Evolutionary conservation across 2,797 vertebrate species (phyloP).

Genomic region (Borostomias antarcticus): DNA sequence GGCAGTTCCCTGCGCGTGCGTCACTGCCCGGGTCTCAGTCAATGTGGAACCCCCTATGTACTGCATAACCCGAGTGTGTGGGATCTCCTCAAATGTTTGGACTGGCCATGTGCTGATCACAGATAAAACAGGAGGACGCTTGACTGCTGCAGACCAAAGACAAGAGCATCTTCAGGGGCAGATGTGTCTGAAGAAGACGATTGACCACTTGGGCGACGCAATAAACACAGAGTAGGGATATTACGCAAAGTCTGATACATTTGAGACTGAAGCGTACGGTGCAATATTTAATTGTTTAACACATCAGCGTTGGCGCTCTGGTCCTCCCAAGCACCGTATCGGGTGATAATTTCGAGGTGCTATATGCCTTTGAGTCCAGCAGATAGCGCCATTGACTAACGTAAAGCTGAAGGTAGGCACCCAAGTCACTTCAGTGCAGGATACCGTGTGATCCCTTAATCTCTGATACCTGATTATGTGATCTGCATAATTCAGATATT

Average conservation of each 20-base stretch:
- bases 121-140: conserved; percentile 56
- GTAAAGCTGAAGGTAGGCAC: not conserved
- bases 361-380: conserved; percentile 37
- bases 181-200: not conserved
- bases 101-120: conserved; percentile 56
- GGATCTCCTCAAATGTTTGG: conserved; percentile 56
- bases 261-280: too few species aligned
- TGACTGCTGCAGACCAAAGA: not conserved
- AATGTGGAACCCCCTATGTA: not conserved
- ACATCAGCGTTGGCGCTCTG: too few species aligned
- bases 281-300: too few species aligned
- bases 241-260: too few species aligned
- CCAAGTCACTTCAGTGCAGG: too few species aligned
- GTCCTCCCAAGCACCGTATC: too few species aligned
- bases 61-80: not conserved
- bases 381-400: conserved; percentile 51
- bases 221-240: too few species aligned
- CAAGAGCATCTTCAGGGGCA: not conserved
- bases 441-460: not conserved
- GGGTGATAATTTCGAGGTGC: not conserved
- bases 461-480: too few species aligned
- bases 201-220: too few species aligned
- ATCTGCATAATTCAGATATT: too few species aligned
- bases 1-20: not conserved
- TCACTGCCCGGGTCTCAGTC: not conserved